Conservation (phyloP, 2,888 invertebrate species). For the Petrolisthes cinctipes region DNA sequence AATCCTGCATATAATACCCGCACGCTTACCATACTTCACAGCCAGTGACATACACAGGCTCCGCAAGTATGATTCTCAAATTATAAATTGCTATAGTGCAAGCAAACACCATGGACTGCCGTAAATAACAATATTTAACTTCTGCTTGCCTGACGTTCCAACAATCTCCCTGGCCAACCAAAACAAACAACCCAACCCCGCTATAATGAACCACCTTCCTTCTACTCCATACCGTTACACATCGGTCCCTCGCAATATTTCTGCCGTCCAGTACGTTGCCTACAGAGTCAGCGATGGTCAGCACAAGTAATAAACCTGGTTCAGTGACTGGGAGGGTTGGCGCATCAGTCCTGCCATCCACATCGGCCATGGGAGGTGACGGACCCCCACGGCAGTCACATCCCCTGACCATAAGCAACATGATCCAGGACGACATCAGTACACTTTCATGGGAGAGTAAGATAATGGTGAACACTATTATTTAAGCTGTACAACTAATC, state of each 20-base stretch:
- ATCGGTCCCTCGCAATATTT: not conserved
- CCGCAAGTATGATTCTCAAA: not conserved
- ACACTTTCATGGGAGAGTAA: not conserved
- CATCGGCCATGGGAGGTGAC: not conserved
- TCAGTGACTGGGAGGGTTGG: not conserved
- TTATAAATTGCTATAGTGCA: not conserved
- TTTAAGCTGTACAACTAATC: not conserved
- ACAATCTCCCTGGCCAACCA: not conserved
- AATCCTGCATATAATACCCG: not conserved
- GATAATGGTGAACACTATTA: not conserved
- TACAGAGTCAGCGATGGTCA: not conserved
- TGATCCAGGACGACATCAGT: not conserved
- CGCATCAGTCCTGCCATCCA: not conserved
- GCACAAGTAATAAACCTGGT: not conserved
- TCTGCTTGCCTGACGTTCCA: not conserved
- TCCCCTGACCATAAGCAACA: not conserved
- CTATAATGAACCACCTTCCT: not conserved
- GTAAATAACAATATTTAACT: not conserved
- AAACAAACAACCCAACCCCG: conserved; percentile 1
- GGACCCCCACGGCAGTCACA: not conserved
- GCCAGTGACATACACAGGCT: not conserved
- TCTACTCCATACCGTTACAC: not conserved
- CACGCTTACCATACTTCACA: not conserved
- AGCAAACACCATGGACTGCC: not conserved
- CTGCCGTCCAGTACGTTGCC: not conserved